Base-by-base conservation (phyloP, 2,797 vertebrate genomes). In the Spinus pinus region DNA sequence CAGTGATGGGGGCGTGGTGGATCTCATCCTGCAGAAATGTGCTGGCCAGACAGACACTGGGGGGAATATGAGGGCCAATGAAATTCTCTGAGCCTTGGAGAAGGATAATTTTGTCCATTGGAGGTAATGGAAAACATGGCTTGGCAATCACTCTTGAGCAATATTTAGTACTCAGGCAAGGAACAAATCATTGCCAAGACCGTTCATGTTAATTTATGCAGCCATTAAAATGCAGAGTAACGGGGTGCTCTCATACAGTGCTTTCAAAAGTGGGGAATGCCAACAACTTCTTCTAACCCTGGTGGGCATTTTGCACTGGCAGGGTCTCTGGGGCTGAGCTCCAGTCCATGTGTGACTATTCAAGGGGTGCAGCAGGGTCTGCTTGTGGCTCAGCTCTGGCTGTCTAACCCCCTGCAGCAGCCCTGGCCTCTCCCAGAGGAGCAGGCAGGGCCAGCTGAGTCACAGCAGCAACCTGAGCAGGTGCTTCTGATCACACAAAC, bases 391-490 rank as follows among this genome's bases (percentile, higher is more conserved):
- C 10, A 14, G 22, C 37, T 66, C 30, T 46, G 31, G 8, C 7
- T 31, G 37, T 42, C 44, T 19, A 16, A 51, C 37, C 3, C 3
- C 1, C 46, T 73, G 22, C 60, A 39, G 60, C 19, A 93, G 53
- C 67, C 24, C 0, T 14, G 71, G 10, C 23, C 24, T 67, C 86
- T 60, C 31, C 30, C 16, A 82, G 24, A 66, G 33, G 12, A 80
- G 10, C 71, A 74, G 53, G 22, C 75, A 74, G 72, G 85, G 61
- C 80, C 67, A 47, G 25, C 61, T 25, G 64, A 92, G 91, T 64
- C 75, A 62, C 3, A 65, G 72, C 0, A 87, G 23, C 73, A 88
- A 58, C 35, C 39, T 75, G 69, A 54, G 74, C 47, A 69, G 51
- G 72, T 78, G 72, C 21, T 8, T 89, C 57, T 90, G 75, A 79